These are phyloP conservation scores for Mesocricetus auratus DNA, from an alignment of 2,113 vertebrate species.

Conservation along the genomic window DNA sequence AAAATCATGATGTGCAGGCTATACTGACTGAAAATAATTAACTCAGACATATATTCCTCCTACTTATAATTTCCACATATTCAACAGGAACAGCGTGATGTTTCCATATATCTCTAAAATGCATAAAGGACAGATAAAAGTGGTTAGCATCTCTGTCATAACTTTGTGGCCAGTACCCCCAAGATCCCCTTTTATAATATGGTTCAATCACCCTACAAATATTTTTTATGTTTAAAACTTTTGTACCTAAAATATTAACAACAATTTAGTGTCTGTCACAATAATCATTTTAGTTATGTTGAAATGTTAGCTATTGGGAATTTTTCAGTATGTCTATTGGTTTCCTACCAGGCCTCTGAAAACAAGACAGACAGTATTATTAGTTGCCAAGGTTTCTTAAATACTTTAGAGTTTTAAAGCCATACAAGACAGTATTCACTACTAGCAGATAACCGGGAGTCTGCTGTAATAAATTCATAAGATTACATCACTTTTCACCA, in stretches of 20 bases:
- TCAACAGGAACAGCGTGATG: background rate
- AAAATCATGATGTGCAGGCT: background rate
- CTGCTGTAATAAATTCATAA: accelerated
- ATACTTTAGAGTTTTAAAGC: background rate
- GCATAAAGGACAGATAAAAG: background rate
- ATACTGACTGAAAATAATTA: background rate
- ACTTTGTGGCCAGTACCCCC: background rate
- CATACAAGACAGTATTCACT: too few species aligned
- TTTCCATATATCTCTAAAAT: background rate
- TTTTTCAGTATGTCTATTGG: background rate
- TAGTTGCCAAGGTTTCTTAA: background rate
- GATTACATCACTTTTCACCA: background rate
- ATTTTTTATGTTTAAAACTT: background rate
- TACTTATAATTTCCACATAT: background rate
- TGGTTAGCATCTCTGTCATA: background rate
- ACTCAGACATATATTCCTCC: background rate
- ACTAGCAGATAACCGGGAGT: background rate
- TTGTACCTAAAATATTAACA: background rate
- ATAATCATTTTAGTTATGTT: background rate
- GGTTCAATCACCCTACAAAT: background rate
- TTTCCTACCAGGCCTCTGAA: background rate
- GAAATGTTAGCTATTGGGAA: background rate
- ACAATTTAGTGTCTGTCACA: background rate
- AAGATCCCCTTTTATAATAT: background rate
- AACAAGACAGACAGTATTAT: background rate